These are phyloP conservation scores for Leptinotarsa haldemani DNA, from an alignment of 2,888 invertebrate genomes.

Conservation along the genomic window DNA sequence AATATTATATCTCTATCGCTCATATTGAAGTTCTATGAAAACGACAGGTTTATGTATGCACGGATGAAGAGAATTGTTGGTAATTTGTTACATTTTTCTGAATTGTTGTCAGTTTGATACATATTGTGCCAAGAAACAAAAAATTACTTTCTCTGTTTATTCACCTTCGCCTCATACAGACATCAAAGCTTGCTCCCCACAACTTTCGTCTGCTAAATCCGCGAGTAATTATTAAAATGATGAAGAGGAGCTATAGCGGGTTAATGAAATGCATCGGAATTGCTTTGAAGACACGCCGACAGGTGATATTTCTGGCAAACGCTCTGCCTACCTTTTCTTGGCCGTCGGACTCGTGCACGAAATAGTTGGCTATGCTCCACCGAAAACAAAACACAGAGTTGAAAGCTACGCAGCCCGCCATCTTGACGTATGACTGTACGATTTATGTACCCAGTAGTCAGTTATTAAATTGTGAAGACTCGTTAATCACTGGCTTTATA, in stretches of 20 bases:
- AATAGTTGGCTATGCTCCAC: constrained; percentile 61
- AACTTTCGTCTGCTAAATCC: constrained; percentile 13
- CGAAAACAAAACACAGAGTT: constrained; percentile 58
- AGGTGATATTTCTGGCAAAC: constrained; percentile 59
- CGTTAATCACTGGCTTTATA: constrained; percentile 60
- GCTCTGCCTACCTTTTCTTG: constrained; percentile 56
- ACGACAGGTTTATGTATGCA: too few species aligned
- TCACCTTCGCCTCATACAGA: constrained; percentile 19
- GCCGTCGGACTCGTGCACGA: constrained; percentile 48
- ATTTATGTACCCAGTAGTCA: constrained; percentile 58
- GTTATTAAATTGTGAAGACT: constrained; percentile 61
- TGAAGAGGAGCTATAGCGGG: constrained; percentile 52
- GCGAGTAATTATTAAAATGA: constrained; percentile 46
- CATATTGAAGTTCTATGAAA: too few species aligned
- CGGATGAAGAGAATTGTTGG: too few species aligned
- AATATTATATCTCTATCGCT: too few species aligned
- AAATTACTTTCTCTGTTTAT: not conserved
- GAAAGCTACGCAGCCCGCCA: constrained; percentile 54
- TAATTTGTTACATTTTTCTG: not conserved
- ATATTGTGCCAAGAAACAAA: not conserved
- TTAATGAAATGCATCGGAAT: constrained; percentile 58
- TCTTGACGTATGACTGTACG: constrained; percentile 58
- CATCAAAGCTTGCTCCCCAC: constrained; percentile 15
- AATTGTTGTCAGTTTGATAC: not conserved
- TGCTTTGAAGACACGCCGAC: constrained; percentile 57